Base-by-base conservation (phyloP, 2,888 invertebrate species). In the Catonia carolina region DNA sequence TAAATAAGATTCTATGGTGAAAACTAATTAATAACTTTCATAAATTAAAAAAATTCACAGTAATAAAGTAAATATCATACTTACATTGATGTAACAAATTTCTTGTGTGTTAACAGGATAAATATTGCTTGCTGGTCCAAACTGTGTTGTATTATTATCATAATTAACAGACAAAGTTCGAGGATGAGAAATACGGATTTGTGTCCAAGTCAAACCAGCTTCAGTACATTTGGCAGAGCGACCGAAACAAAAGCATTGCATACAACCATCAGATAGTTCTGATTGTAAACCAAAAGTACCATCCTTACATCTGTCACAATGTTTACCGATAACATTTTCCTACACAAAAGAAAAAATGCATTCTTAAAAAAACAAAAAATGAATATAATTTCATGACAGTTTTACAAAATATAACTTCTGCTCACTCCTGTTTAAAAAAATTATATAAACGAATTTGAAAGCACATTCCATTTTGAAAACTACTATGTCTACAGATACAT, bases 181-280 rank as follows among this genome's bases (percentile, higher is more conserved):
- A n/a, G 64, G 64, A 42, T 67, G 63, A 55, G 74, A 69, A 50
- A 79, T 75, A 67, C 84, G 79, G 37, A 89, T 81, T 70, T 89
- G 86, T 8, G 86, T 87, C 83, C 96, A 90, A 1, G 87, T 83
- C 59, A 89, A 82, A 22, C 81, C 80, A 1, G 92, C 88, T 72
- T 93, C 90, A 33, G 78, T 75, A 72, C 97, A 98, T 53, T 79
- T 78, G 2, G 82, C 77, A 49, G 88, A 86, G 67, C 93, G 80
- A 0, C 89, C 91, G 74, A 97, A 99, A 75, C 98, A 99, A 78
- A 95, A 98, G 73, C 98, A 99, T 58, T 86, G 83, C 0, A 92
- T 92, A 72, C 98, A 99, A 6, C 98, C 98, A 53, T 81, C 81
- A 0, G 86, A 83, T 72, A 89, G 92, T 42, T 82, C 79, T 0